phyloP scores from a whole-genome alignment of 2,888 invertebrate genomes.

The Cerastis leucographa region DNA sequence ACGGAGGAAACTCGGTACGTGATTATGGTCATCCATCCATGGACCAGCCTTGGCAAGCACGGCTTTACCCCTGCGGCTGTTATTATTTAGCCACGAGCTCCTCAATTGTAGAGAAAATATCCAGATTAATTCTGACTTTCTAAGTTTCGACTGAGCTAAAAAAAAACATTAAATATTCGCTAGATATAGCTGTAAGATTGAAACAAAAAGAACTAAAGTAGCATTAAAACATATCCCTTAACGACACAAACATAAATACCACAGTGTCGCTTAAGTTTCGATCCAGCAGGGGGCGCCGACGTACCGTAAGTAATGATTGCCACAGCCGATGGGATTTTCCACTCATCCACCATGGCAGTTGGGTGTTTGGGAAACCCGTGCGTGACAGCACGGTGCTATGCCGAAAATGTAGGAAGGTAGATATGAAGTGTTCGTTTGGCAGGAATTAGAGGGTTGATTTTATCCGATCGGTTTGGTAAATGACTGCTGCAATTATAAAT shows the following conservation, averaged over 20 bases:
- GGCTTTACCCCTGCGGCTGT: too few species aligned
- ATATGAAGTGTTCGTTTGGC: not conserved
- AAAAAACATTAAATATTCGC: too few species aligned
- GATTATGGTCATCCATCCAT: too few species aligned
- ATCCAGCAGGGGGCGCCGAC: conserved; percentile 19
- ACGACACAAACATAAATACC: not conserved
- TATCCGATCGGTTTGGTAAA: not conserved
- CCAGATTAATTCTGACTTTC: too few species aligned
- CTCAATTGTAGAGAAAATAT: not conserved
- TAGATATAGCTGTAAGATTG: not conserved
- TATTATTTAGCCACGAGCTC: too few species aligned
- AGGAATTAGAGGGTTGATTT: conserved; percentile 1
- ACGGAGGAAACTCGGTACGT: too few species aligned
- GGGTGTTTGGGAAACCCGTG: conserved; percentile 57
- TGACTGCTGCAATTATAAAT: not conserved
- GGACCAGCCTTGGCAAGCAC: too few species aligned
- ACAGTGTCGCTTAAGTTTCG: not conserved
- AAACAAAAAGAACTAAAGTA: not conserved
- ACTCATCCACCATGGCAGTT: conserved; percentile 15
- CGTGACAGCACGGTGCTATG: conserved; percentile 28
- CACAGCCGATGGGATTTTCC: conserved; percentile 58
- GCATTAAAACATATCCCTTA: not conserved
- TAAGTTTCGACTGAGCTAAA: too few species aligned
- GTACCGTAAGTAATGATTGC: conserved; percentile 53
- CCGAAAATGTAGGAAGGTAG: not conserved